A percentile compares a stretch with the other conserved stretches of the same genome.
These are phyloP conservation scores for Drosophila atroscutellata DNA, from an alignment of 2,888 invertebrate species.

Conservation along the genomic window DNA sequence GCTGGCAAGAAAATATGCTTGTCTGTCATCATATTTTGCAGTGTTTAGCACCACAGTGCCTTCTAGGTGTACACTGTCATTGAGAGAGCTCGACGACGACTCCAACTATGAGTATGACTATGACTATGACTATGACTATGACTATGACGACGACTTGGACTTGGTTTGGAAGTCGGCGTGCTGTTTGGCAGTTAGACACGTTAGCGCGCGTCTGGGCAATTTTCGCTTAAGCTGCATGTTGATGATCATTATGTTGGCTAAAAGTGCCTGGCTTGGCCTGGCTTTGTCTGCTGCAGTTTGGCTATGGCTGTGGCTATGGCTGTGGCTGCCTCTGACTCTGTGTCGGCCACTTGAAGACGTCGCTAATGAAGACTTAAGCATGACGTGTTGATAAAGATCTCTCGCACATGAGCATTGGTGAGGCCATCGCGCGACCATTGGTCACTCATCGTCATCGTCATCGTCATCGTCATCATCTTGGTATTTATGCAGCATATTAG, in stretches of 20 bases:
- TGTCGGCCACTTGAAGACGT: conserved; percentile 55
- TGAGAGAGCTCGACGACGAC: conserved; percentile 12
- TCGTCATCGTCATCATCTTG: conserved; percentile 18
- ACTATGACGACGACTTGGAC: conserved; percentile 5
- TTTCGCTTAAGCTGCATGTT: conserved; percentile 65
- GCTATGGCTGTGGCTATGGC: not conserved
- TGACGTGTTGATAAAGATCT: conserved; percentile 80
- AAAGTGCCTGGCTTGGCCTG: conserved; percentile 25
- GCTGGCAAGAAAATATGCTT: not conserved
- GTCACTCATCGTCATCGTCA: conserved; percentile 37
- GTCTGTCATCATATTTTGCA: not conserved
- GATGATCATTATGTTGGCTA: conserved; percentile 63
- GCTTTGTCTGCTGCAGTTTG: conserved; percentile 36
- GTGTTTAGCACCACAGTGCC: conserved; percentile 46
- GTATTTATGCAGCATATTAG: conserved; percentile 45
- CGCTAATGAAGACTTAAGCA: conserved; percentile 83
- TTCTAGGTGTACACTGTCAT: conserved; percentile 51
- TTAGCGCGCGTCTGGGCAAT: conserved; percentile 59
- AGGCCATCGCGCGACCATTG: conserved; percentile 34
- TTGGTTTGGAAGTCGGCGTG: conserved; percentile 47
- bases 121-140: not conserved
- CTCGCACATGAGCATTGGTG: conserved; percentile 37
- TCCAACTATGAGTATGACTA: not conserved
- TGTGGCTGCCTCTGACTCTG: conserved; percentile 25
- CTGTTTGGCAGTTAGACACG: conserved; percentile 57